Percentiles rank a stretch among this genome's conserved stretches.
These are phyloP conservation scores for Pelecanus crispus DNA, from an alignment of 2,113 vertebrate species.

Conservation along the genomic window DNA sequence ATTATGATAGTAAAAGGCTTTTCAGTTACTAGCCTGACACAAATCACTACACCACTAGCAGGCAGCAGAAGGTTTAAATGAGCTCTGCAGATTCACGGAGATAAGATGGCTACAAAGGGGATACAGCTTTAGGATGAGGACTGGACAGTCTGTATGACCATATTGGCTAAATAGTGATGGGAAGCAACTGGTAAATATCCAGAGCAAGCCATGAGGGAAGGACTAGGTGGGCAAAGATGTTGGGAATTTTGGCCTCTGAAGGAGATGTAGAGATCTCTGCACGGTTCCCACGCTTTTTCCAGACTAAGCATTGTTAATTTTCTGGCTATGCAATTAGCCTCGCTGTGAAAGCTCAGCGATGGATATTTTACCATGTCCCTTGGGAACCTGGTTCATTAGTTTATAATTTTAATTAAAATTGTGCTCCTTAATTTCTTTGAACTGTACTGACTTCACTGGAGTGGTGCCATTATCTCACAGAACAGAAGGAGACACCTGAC, in stretches of 20 bases:
- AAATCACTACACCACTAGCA: neutral
- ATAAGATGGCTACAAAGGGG: neutral
- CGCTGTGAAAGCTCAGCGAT: neutral
- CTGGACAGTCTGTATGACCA: neutral
- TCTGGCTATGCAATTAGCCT: neutral
- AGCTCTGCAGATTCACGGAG: neutral
- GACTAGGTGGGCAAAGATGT: neutral
- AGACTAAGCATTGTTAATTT: neutral
- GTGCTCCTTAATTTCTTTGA: slow-evolving; percentile 5
- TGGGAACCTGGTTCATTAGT: neutral
- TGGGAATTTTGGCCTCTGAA: neutral
- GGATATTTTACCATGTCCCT: neutral
- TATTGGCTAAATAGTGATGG: neutral
- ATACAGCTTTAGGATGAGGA: neutral
- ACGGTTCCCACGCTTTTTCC: neutral
- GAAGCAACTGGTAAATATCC: neutral
- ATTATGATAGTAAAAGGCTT: neutral
- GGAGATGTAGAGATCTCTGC: neutral
- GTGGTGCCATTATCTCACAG: neutral
- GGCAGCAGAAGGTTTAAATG: neutral
- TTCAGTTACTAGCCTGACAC: neutral
- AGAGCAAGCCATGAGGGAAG: neutral
- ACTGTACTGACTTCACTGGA: neutral
- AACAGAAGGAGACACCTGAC: neutral
- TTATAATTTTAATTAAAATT: slow-evolving; percentile 30